Base-by-base conservation (phyloP, 2,888 invertebrate species). In the Cephus pygmeus region DNA sequence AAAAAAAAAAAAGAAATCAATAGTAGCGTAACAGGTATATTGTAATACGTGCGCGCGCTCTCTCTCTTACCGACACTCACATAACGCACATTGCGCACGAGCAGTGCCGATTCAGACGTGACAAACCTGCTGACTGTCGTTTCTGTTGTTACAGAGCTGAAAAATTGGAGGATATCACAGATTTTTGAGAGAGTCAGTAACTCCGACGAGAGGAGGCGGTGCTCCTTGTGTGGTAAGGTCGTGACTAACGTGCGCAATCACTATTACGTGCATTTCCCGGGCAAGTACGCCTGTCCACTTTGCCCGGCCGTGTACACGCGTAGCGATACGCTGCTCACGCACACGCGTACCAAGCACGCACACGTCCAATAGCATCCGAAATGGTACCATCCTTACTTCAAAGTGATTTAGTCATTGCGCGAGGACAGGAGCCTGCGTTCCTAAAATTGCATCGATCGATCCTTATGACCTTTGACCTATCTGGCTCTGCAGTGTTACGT, bases 191-290 rank as follows among this genome's bases (percentile, higher is more conserved):
- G 93, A 87, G 93, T 93, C 85, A 93, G 93, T 87, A 92, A 92
- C 87, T 92, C 91, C 92, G 93, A 93, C 91, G 93, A 93, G 90
- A 90, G 93, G 89, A 91, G 93, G 88, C 91, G 93, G 85, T 94
- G 94, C 91, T 92, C 93, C 85, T 91, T 93, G 88, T 94, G 94
- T 91, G 93, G 94, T 86, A 94, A 94, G 92, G 92, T 93, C 87
- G 94, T 94, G 85, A 93, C 93, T 91, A 93, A 94, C 90, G 93
- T 93, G 81, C 92, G 94, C 85, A 94, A 94, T 91, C 94, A 94
- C 89, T 94, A 93, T 91, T 93, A 93, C 90, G 94, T 94, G 83
- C 93, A 94, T 90, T 93, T 93, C 87, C 93, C 93, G 83, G 94
- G 93, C 83, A 93, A 93, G 86, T 93, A 93, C 87, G 92, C 93